These are phyloP conservation scores for Trissolcus basalis DNA, from an alignment of 1,140 invertebrate species.

Conservation along the genomic window DNA sequence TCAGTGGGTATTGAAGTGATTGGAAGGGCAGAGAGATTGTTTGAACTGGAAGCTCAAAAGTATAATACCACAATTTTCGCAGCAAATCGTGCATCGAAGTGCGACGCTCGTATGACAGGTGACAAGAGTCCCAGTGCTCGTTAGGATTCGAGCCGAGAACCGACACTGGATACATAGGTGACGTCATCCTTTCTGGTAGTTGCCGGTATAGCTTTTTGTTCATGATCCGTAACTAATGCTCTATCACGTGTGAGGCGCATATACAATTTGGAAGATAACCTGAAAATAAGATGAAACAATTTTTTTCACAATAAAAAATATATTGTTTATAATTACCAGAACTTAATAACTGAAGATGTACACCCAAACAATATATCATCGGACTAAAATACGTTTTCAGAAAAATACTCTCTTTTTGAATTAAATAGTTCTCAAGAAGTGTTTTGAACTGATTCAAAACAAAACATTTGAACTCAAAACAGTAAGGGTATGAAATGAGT, in stretches of 20 bases:
- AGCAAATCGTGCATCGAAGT: constrained; percentile 12
- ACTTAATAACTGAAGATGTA: too few species aligned
- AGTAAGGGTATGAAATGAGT: too few species aligned
- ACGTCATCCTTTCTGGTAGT: constrained; percentile 41
- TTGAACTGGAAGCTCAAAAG: not conserved
- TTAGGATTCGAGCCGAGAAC: constrained; percentile 23
- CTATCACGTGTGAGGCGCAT: constrained; percentile 59
- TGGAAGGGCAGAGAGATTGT: constrained; percentile 10
- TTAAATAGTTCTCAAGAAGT: too few species aligned
- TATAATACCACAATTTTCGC: constrained; percentile 1
- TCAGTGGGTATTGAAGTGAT: constrained; percentile 11
- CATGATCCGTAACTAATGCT: constrained; percentile 61
- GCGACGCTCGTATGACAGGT: constrained; percentile 34
- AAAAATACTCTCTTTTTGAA: too few species aligned
- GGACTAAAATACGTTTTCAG: too few species aligned
- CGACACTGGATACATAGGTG: constrained; percentile 54
- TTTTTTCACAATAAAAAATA: too few species aligned
- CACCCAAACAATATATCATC: too few species aligned
- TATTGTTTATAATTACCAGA: too few species aligned
- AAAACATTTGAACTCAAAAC: too few species aligned
- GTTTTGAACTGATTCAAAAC: too few species aligned
- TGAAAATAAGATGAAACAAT: too few species aligned
- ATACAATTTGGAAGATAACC: constrained; percentile 47
- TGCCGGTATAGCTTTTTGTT: constrained; percentile 62
- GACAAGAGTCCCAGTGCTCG: constrained; percentile 15